Evolutionary conservation across 1,140 invertebrate genomes (phyloP), one percentile per base, ranked within the genome.

Genomic region (Conus betulinus): DNA sequence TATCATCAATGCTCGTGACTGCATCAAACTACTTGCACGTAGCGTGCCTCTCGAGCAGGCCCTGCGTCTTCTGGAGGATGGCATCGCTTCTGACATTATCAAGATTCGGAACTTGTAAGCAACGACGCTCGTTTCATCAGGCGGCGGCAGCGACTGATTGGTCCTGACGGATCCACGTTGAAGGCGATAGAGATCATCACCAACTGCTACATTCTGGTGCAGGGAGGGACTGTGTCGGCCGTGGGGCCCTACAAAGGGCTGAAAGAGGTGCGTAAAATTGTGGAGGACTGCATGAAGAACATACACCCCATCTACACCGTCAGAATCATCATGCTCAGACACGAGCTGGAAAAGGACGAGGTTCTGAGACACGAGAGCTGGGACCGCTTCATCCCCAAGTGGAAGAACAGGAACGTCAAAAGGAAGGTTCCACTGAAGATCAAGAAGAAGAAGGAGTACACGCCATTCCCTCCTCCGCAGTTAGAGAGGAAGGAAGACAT

Each of bases 121-220:
- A 99, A 99, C 93, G 98, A 97, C 94, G 99, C 99, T 92, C 97
- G 99, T 92, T 99, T 99, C 96, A 97, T 99, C 0, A 99, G 99
- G 95, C 96, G 99, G 91, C 96, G 99, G 60, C 98, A 99, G 93
- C 96, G 99, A 84, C 94, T 99, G 0, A 98, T 99, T 93, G 99
- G 99, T 1, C 98, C 99, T 0, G 98, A 99, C 95, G 99, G 99
- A 20, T 98, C 98, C 23, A 99, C 99, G 0, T 96, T 99, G 0
- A 99, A 99, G 95, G 99, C 99, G 0, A 98, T 99, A 88, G 99
- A 99, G 96, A 93, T 99, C 23, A 95, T 99, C n/a, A 99, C 99
- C 3, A 97, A 98, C 94, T 99, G 99, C 95, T 99, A 99, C 96
- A 97, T 99, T 0, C 95, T 99, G 27, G 98, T 99, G 5, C 99